Conservation (phyloP, 2,888 invertebrate species). For the Ophion ellenae region DNA sequence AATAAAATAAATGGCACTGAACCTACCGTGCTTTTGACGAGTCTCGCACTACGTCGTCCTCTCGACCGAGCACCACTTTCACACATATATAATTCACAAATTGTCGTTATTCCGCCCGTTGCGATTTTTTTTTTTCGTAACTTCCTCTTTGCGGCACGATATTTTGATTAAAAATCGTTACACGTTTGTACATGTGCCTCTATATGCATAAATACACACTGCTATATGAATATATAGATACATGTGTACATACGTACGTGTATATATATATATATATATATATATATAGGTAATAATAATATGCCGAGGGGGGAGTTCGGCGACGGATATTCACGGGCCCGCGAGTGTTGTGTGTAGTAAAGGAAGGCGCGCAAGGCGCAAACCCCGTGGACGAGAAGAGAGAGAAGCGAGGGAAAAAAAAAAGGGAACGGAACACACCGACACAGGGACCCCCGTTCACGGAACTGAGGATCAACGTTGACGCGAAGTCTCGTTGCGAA, state of each 20-base stretch:
- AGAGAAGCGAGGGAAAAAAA: background rate
- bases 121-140: slow-evolving; percentile 55
- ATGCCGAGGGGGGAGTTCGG: slow-evolving; percentile 36
- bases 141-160: background rate
- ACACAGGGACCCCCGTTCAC: slow-evolving; percentile 82
- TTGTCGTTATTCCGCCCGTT: slow-evolving; percentile 62
- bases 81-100: slow-evolving; percentile 78
- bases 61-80: slow-evolving; percentile 75
- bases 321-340: slow-evolving; percentile 54
- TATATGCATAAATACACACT: background rate
- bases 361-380: slow-evolving; percentile 48
- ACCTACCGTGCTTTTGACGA: slow-evolving; percentile 79
- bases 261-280: slow-evolving; percentile 25
- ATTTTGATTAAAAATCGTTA: background rate
- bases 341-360: slow-evolving; percentile 46
- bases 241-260: background rate
- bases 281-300: slow-evolving; percentile 38
- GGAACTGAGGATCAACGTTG: slow-evolving; percentile 82
- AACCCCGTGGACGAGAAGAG: slow-evolving; percentile 75
- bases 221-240: slow-evolving; percentile 1
- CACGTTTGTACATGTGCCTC: too few species aligned
- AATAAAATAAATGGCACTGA: slow-evolving; percentile 20
- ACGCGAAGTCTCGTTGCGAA: slow-evolving; percentile 79
- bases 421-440: slow-evolving; percentile 80
- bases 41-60: slow-evolving; percentile 75